phyloP scores from a whole-genome alignment of 2,113 vertebrate genomes.

The Caranx ignobilis region DNA sequence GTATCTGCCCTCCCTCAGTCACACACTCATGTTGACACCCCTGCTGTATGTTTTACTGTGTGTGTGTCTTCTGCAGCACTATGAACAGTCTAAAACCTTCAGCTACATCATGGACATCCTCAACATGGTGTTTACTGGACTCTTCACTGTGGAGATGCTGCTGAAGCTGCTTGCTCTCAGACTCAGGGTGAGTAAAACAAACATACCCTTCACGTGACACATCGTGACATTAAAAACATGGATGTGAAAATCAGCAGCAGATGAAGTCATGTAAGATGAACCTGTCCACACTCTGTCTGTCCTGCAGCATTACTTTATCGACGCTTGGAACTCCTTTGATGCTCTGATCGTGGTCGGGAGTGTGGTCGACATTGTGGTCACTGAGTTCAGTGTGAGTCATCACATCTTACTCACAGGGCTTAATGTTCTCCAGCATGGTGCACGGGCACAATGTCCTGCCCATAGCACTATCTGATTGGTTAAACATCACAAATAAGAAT shows the following conservation, averaged over 20 bases:
- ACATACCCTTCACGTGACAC: neutral
- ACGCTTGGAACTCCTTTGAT: conserved; percentile 96
- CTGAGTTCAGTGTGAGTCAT: conserved; percentile 92
- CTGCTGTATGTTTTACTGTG: conserved; percentile 24
- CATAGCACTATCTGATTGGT: too few species aligned
- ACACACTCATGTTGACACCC: neutral
- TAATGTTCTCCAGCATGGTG: too few species aligned
- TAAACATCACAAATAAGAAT: too few species aligned
- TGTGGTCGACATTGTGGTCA: conserved; percentile 94
- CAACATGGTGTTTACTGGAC: conserved; percentile 95
- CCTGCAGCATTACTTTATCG: conserved; percentile 91
- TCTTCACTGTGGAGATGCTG: conserved; percentile 95
- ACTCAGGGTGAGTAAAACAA: conserved; percentile 83
- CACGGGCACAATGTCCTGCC: too few species aligned
- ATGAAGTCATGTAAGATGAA: too few species aligned
- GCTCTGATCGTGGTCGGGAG: conserved; percentile 96
- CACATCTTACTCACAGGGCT: too few species aligned
- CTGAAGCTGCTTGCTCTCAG: conserved; percentile 94
- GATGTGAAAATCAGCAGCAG: too few species aligned
- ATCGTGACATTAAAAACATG: too few species aligned
- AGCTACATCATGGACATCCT: conserved; percentile 94
- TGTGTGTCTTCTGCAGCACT: conserved; percentile 83
- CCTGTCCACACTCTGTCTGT: neutral
- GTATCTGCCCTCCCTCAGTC: accelerated
- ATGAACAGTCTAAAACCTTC: conserved; percentile 92